phyloP scores from a whole-genome alignment of 2,113 vertebrate species.

The Thunnus thynnus region DNA sequence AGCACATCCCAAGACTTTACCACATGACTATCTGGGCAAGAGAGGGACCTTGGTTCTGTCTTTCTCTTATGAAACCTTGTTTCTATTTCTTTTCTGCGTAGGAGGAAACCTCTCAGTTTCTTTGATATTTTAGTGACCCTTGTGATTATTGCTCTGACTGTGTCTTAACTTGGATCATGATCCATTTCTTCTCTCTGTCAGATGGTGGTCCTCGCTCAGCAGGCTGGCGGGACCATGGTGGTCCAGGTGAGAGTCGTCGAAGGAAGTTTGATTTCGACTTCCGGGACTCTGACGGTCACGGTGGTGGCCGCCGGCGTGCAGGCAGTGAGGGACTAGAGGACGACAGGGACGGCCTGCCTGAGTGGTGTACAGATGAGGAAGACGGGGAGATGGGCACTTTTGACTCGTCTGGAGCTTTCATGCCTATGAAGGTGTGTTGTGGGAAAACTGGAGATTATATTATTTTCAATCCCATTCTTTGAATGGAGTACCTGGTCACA shows the following conservation, averaged over 20 bases:
- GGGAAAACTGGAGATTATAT: too few species aligned
- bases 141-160: not conserved
- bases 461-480: too few species aligned
- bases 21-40: not conserved
- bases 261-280: conserved; percentile 94
- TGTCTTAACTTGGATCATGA: not conserved
- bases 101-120: not conserved
- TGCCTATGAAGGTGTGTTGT: conserved; percentile 88
- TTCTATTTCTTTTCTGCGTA: not conserved
- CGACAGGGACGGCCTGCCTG: conserved; percentile 90
- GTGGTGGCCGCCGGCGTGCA: conserved; percentile 81
- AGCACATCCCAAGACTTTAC: not conserved
- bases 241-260: conserved; percentile 83
- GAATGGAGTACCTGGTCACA: too few species aligned
- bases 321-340: conserved; percentile 90
- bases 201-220: conserved; percentile 92
- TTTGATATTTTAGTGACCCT: not conserved
- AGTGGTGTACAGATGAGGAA: conserved; percentile 94
- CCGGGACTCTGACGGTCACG: conserved; percentile 83
- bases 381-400: conserved; percentile 95
- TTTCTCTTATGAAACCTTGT: not conserved
- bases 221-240: conserved; percentile 91
- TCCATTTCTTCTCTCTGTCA: conserved; percentile 46
- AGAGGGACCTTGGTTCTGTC: not conserved
- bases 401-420: conserved; percentile 93